phyloP scores from a whole-genome alignment of 2,888 invertebrate genomes.

The Cylloceria caligata region DNA sequence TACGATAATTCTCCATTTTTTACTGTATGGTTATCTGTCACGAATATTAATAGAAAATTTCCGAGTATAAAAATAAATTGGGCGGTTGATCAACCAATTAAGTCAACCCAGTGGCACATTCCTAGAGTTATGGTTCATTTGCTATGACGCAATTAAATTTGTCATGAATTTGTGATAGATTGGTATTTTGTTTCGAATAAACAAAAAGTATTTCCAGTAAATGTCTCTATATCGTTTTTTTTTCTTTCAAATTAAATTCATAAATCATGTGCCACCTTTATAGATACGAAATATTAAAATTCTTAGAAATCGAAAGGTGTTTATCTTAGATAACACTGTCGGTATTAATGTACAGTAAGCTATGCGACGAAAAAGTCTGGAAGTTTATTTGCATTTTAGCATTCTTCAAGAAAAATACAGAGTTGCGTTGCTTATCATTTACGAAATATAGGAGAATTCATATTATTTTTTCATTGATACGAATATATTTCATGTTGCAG shows the following conservation, averaged over 20 bases:
- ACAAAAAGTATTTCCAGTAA: not conserved
- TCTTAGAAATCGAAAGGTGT: slow-evolving; percentile 33
- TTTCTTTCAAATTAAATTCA: not conserved
- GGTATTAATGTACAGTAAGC: not conserved
- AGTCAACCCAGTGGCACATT: too few species aligned
- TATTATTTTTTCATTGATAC: not conserved
- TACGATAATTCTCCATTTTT: not conserved
- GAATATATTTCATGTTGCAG: slow-evolving; percentile 16
- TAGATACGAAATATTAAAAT: not conserved
- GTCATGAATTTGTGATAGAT: too few species aligned
- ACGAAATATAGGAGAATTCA: not conserved
- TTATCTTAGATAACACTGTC: slow-evolving; percentile 25
- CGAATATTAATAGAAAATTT: not conserved
- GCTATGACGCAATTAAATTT: too few species aligned
- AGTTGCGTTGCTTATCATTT: not conserved
- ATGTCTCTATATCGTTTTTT: not conserved
- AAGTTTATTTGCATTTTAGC: slow-evolving; percentile 14
- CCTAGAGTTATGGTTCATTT: too few species aligned
- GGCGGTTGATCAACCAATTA: too few species aligned
- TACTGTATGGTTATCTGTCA: not conserved
- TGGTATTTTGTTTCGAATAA: too few species aligned
- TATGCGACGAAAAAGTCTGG: not conserved
- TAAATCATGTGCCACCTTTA: not conserved
- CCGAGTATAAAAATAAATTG: too few species aligned
- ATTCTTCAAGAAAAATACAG: slow-evolving; percentile 12